A percentile compares a stretch with the other conserved stretches of the same genome.
Conservation (phyloP, 2,797 vertebrate species). For the Oophaga sylvatica region DNA sequence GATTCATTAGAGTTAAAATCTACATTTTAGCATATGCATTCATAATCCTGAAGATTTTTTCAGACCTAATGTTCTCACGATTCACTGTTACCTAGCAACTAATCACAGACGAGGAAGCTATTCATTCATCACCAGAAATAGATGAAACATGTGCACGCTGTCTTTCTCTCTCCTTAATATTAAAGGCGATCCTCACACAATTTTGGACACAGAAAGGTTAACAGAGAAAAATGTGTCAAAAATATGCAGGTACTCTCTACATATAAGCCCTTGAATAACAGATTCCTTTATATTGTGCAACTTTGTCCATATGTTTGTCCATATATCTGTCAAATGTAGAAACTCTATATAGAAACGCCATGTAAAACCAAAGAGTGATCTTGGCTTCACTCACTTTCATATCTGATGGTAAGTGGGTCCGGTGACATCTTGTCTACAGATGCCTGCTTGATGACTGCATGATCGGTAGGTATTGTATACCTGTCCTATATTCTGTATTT, state of each 20-base stretch:
- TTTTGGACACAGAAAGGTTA: neutral
- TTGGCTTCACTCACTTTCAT: too few species aligned
- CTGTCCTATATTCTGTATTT: too few species aligned
- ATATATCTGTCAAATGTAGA: too few species aligned
- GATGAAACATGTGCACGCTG: neutral
- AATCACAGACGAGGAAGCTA: conserved; percentile 22
- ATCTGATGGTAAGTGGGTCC: too few species aligned
- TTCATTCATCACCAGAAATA: neutral
- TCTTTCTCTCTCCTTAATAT: neutral
- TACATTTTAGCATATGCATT: neutral
- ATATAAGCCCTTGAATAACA: neutral
- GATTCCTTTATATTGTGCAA: neutral
- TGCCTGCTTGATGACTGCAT: too few species aligned
- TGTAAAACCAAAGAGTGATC: too few species aligned
- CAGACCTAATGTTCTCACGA: neutral
- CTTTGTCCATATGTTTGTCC: neutral
- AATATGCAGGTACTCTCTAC: neutral
- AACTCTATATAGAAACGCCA: too few species aligned
- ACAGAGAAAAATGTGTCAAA: neutral
- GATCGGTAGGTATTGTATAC: too few species aligned
- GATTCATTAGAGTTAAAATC: neutral
- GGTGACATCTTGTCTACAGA: too few species aligned
- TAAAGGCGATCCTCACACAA: neutral
- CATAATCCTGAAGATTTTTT: conserved; percentile 9
- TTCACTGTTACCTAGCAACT: conserved; percentile 40